Percentiles rank a stretch among this genome's conserved stretches.
Conservation (phyloP, 1,140 invertebrate species). For the Drosophila neocordata region DNA sequence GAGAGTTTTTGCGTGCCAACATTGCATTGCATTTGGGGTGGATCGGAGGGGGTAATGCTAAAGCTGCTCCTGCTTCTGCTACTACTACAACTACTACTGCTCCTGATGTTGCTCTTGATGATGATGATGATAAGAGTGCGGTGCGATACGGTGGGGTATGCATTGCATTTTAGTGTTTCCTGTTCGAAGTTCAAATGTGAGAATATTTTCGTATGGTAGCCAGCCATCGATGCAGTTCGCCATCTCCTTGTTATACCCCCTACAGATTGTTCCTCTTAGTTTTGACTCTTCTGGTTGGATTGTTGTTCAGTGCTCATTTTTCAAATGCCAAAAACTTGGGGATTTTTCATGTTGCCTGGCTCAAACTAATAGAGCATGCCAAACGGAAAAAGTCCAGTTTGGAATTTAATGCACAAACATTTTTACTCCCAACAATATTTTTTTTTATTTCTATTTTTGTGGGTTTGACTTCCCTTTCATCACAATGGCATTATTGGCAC, state of each 20-base stretch:
- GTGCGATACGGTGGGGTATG: background rate
- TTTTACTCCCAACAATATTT: conserved; percentile 40
- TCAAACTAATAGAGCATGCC: conserved; percentile 70
- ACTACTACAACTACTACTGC: background rate
- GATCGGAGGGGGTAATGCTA: too few species aligned
- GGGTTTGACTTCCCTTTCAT: too few species aligned
- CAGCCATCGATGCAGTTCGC: conserved; percentile 26
- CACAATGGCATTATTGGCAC: too few species aligned
- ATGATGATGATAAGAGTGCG: background rate
- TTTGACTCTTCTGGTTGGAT: background rate
- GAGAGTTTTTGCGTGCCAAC: conserved; percentile 61
- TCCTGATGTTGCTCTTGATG: background rate
- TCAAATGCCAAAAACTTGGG: conserved; percentile 67
- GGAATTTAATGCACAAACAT: conserved; percentile 55
- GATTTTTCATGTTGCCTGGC: conserved; percentile 39
- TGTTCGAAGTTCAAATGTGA: conserved; percentile 81
- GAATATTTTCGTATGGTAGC: conserved; percentile 70
- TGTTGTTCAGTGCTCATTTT: conserved; percentile 62
- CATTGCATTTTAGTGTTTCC: conserved; percentile 77
- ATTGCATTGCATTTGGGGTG: conserved; percentile 25
- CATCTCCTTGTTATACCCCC: background rate
- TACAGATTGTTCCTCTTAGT: background rate
- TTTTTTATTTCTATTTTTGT: conserved; percentile 14
- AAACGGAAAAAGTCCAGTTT: conserved; percentile 29
- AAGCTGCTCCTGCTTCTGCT: background rate